Evolutionary conservation across 1,140 invertebrate genomes (phyloP).

Genomic region (Nasonia giraulti): DNA sequence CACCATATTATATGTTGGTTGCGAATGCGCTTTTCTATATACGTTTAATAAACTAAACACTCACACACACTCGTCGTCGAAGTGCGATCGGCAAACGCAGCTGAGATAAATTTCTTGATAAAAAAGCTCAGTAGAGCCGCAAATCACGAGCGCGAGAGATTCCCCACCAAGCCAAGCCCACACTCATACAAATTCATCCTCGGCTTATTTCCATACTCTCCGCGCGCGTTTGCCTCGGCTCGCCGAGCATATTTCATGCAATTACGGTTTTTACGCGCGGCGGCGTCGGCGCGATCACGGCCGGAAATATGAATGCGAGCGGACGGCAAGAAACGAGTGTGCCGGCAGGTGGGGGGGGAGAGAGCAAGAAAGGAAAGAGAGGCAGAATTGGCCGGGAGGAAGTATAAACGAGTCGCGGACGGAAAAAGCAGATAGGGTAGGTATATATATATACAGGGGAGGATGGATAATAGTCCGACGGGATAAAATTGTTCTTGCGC

Average conservation of each 20-base stretch:
- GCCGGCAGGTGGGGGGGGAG: constrained; percentile 6
- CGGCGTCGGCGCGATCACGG: constrained; percentile 45
- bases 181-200: not conserved
- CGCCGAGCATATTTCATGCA: constrained; percentile 62
- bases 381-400: constrained; percentile 24
- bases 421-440: constrained; percentile 38
- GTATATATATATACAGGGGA: not conserved
- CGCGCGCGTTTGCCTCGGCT: not conserved
- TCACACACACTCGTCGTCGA: not conserved
- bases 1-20: no score
- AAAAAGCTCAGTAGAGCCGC: not conserved
- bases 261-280: constrained; percentile 67
- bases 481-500: constrained; percentile 66
- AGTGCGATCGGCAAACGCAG: not conserved
- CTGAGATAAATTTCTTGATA: constrained; percentile 3
- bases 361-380: constrained; percentile 49
- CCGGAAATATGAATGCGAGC: constrained; percentile 63
- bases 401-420: constrained; percentile 44
- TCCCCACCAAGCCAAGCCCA: not conserved
- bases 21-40: no score
- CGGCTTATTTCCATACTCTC: not conserved
- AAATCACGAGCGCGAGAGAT: not conserved
- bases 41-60: no score
- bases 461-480: constrained; percentile 62
- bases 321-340: constrained; percentile 47